Evolutionary conservation across 2,797 vertebrate species (phyloP), one percentile per base, ranked within the genome.

Genomic region (Enoplosus armatus): DNA sequence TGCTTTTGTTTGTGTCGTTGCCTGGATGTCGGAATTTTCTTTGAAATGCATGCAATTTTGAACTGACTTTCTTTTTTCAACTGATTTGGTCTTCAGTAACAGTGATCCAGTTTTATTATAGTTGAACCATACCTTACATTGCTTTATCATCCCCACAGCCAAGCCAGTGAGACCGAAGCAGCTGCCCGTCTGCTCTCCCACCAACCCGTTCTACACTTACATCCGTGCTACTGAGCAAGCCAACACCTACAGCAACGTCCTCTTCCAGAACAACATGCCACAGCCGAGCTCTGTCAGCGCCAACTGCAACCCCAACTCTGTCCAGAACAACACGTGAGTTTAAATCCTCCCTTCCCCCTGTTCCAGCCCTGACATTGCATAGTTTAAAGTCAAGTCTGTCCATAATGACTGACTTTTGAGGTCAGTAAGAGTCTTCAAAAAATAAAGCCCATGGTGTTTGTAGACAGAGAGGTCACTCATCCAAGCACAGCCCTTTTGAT

Each of bases 141-240:
- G 5, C 2, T 75, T 68, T 67, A 6, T 83, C n/a, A 6, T 56
- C 48, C 47, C 29, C 37, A 79, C 86, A 99, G 98, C 98, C 75
- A 99, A 99, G 85, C 98, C 98, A 63, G 97, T 99, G 93, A 97
- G 98, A 85, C 97, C 98, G 5, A 98, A 98, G 79, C 97, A 98
- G 84, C 95, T 96, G 70, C 92, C 96, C 0, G 95, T 95, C 10
- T 98, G 97, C 8, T 98, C 97, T 78, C 97, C 97, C 37, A 98
- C 97, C 24, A 96, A 97, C 24, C 95, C 96, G 12, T 96, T 98
- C 51, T 95, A 96, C 83, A 87, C 96, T 72, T 95, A 95, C 79
- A 94, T 96, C 84, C 95, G 96, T 62, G 94, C 95, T 69, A 96
- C 95, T 9, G 96, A 95, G 66, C 92, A 95, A 0, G 87, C 90